phyloP scores from a whole-genome alignment of 1,140 invertebrate species.

The Armadillidium nasatum region DNA sequence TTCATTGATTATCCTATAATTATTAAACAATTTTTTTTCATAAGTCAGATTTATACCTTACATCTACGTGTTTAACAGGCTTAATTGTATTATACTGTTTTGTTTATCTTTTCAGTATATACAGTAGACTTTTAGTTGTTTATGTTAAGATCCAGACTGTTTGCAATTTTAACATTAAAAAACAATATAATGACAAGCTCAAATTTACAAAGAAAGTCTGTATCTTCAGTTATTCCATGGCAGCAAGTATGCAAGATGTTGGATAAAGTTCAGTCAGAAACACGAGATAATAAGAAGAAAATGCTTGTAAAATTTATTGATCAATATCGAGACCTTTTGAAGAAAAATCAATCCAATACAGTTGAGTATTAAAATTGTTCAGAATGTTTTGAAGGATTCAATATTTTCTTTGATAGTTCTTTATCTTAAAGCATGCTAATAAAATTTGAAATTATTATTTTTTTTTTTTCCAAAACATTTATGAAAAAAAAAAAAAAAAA shows the following conservation, averaged over 20 bases:
- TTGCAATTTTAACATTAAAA: too few relatives aligned
- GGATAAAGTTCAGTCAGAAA: slow-evolving; percentile 55
- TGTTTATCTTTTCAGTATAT: too few relatives aligned
- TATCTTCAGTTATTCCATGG: neutral
- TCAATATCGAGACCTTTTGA: slow-evolving; percentile 52
- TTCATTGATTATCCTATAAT: too few relatives aligned
- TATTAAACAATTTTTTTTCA: too few relatives aligned
- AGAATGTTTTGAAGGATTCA: neutral
- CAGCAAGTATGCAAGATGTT: slow-evolving; percentile 51
- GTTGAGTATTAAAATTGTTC: slow-evolving; percentile 12
- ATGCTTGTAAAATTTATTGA: slow-evolving; percentile 56
- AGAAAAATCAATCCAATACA: slow-evolving; percentile 36
- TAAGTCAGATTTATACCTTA: too few relatives aligned
- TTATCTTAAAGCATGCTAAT: neutral
- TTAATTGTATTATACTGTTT: too few relatives aligned
- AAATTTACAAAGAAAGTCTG: neutral
- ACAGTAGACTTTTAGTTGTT: too few relatives aligned
- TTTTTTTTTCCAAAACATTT: too few relatives aligned
- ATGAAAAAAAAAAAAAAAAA: too few relatives aligned
- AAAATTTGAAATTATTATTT: neutral
- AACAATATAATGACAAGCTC: too few relatives aligned
- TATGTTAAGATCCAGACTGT: too few relatives aligned
- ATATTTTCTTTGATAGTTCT: neutral
- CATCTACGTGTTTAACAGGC: too few relatives aligned
- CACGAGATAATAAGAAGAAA: slow-evolving; percentile 52